Evolutionary conservation across 37 sponge, comb jelly and placozoan species (phyloP), one percentile per base, ranked within the genome.

Genomic region (Ephydatia muelleri): DNA sequence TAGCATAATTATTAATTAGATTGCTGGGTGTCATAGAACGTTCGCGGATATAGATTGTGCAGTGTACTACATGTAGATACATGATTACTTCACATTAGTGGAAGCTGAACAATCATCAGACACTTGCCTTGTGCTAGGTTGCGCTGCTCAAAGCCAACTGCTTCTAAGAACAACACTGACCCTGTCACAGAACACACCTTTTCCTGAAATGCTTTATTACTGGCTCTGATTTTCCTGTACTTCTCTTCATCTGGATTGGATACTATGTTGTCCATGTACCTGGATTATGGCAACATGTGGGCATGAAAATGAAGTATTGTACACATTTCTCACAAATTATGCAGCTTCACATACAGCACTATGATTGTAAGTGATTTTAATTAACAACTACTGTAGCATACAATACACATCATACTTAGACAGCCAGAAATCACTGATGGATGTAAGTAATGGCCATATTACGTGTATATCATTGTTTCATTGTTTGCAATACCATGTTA

Each of bases 171-270:
- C 6, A 90, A 79, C 0, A 47, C 37, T 16, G 85, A 88, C 29
- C 94, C 94, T 8, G 35, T 47, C 26, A 90, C 80, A 33, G 65
- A 12, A 2, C 36, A 47, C 43, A 94, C 91, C 47, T 78, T 75
- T 65, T 93, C 93, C 83, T 86, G 38, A 32, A 90, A 94, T 21
- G 81, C 77, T 47, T 90, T 94, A 57, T 94, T 94, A 77, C 65
- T 84, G 23, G 72, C 29, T 49, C 91, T 33, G 35, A 94, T 94
- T 38, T 77, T 90, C n/a, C 80, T 48, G 73, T 89, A 94, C 69
- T 94, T 94, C 34, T 90, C 88, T 57, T 94, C 94, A 21, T 43
- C 78, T 21, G 88, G 86, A 73, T 94, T 75, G 3, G 38, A n/a
- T 0, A 73, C 68, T 16, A 90, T 79, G 70, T 94, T 94, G 39